Percentiles rank a stretch among this genome's conserved stretches.
phyloP scores from a whole-genome alignment of 2,888 invertebrate genomes.

The Mactromeris polynyma region DNA sequence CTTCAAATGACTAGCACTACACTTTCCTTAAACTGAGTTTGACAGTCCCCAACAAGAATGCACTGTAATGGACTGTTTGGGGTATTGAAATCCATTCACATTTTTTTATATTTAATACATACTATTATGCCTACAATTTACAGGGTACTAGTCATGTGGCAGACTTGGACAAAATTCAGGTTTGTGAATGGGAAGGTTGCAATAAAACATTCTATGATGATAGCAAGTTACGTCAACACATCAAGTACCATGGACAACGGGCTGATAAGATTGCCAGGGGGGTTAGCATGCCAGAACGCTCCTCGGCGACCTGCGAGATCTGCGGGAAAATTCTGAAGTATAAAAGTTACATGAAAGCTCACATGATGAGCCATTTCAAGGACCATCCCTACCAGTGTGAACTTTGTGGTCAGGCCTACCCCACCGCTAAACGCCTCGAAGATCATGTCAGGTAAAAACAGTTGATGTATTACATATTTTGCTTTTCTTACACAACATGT shows the following conservation, averaged over 20 bases:
- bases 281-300: constrained; percentile 41
- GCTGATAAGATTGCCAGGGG: constrained; percentile 67
- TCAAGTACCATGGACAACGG: constrained; percentile 66
- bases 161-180: constrained; percentile 12
- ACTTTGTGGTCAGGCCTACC: constrained; percentile 64
- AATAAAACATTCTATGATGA: constrained; percentile 64
- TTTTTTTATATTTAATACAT: too few relatives aligned
- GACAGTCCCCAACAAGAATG: too few relatives aligned
- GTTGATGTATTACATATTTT: too few relatives aligned
- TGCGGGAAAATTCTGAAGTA: constrained; percentile 68
- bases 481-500: too few relatives aligned
- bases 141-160: neutral
- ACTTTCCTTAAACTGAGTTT: too few relatives aligned
- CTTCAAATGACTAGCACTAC: too few relatives aligned
- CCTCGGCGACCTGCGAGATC: constrained; percentile 55
- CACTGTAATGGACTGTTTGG: too few relatives aligned
- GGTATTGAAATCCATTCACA: too few relatives aligned
- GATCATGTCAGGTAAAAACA: constrained; percentile 63
- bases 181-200: constrained; percentile 71
- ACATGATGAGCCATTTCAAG: constrained; percentile 62
- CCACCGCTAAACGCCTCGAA: constrained; percentile 42
- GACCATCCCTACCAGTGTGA: constrained; percentile 62
- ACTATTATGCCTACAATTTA: too few relatives aligned
- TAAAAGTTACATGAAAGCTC: constrained; percentile 67
- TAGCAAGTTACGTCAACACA: constrained; percentile 62